Evolutionary conservation across 2,797 vertebrate genomes (phyloP), one percentile per base, ranked within the genome.

Genomic region (Cottoperca gobio): DNA sequence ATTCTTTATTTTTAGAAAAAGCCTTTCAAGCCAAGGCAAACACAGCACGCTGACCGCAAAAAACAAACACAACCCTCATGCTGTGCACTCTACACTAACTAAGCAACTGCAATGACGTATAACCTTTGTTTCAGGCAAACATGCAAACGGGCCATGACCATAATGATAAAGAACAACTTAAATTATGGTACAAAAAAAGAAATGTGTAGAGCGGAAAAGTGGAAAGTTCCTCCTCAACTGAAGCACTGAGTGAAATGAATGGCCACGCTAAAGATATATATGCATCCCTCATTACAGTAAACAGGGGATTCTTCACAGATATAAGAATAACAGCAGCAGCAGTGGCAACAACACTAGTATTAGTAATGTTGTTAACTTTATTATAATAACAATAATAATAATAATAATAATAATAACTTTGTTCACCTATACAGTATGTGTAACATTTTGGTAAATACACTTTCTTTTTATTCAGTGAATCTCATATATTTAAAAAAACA

Each of bases 161-260:
- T 63, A 57, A 81, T 74, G 67, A 78, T 40, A 54, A 59, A 49
- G 42, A 79, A 68, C 60, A 65, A 76, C 42, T 79, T 78, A 35
- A 76, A 87, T 80, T 49, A 70, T 62, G 54, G 53, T 70, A 71
- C 33, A 53, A 46, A 73, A 53, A 49, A 42, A 40, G 48, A 57
- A 40, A 31, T 10, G 24, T n/a, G 42, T 12, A 8, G 26, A 63
- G 24, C 2, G 3, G 50, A 46, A 8, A 39, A 45, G 21, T 19
- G 21, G 16, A n/a, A 48, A 16, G 24, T 16, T 40, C 19, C 16
- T 37, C 5, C 46, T 42, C 13, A 24, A 6, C 4, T 50, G 42
- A 58, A 16, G 16, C 28, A 45, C 11, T 33, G 23, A 67, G 69
- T 52, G 7, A 73, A 74, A 66, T 37, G 1, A 72, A 76, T 37